phyloP scores from a whole-genome alignment of 2,888 invertebrate species.

The Cryptocephalus primarius region DNA sequence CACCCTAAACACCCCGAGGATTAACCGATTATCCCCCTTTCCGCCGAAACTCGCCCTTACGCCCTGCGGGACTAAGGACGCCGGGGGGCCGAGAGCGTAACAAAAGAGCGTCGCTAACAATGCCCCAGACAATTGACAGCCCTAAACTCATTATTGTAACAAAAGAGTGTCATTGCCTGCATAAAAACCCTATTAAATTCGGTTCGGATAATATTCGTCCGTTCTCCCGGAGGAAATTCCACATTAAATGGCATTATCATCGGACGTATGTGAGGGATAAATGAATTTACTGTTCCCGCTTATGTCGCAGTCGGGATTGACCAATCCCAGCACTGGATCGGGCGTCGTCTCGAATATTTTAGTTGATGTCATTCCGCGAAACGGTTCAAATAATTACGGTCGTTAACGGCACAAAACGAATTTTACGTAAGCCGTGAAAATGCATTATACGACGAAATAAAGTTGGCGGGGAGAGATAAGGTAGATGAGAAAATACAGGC shows the following conservation, averaged over 20 bases:
- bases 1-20: conserved; percentile 14
- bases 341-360: too few relatives aligned
- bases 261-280: too few relatives aligned
- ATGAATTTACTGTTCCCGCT: too few relatives aligned
- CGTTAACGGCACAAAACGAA: too few relatives aligned
- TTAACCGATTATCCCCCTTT: conserved; percentile 7
- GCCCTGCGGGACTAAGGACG: conserved; percentile 11
- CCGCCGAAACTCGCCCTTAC: conserved; percentile 13
- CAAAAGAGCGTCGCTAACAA: conserved; percentile 21
- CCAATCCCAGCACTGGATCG: too few relatives aligned
- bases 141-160: conserved; percentile 39
- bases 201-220: conserved; percentile 9
- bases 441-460: too few relatives aligned
- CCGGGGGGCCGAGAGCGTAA: conserved; percentile 7
- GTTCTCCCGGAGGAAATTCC: conserved; percentile 18
- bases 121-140: conserved; percentile 35
- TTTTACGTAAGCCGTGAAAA: too few relatives aligned
- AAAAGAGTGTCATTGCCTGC: conserved; percentile 39
- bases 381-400: too few relatives aligned
- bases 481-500: too few relatives aligned
- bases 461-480: too few relatives aligned
- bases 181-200: conserved; percentile 40
- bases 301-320: too few relatives aligned
- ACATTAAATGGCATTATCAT: not conserved
- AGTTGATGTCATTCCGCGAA: too few relatives aligned